Base-by-base conservation (phyloP, 2,797 vertebrate genomes). In the Galagoides demidoff region DNA sequence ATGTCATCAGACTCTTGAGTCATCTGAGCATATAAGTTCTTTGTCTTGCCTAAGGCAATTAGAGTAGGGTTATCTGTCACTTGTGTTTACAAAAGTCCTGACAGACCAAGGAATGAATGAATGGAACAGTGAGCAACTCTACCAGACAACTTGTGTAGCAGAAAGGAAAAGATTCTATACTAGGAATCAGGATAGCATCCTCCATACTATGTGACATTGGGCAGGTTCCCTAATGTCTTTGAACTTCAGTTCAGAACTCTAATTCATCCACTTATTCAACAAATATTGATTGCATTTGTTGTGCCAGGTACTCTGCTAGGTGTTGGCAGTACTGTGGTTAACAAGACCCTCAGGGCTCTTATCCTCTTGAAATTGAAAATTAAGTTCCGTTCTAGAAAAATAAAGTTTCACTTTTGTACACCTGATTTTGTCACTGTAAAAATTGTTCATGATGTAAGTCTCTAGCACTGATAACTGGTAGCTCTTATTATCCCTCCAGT, bases 311-410 rank as follows among this genome's bases (percentile, higher is more conserved):
- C 39, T 45, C 9, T 52, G 52, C 61, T 55, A 64, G 43, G 52
- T 59, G 9, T 66, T 66, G 73, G 1, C 29, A 77, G n/a, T 39
- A 10, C 52, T 49, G n/a, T 49, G 25, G 55, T 34, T 34, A 85
- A 66, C 61, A 85, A 90, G 78, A 79, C 45, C 27, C 82, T 64
- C 23, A 7, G 19, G 39, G 25, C 29, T 81, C 45, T 71, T 29
- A 2, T 25, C 45, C 49, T 94, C 61, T n/a, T 61, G 73, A 91
- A 88, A 91, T 64, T 85, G 64, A 43, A 84, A 88, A 90, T 82
- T 12, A 88, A 93, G 37, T 66, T 91, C 27, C 20, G 29, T 57
- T 83, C 77, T 66, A 73, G 61, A 63, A 94, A 88, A 93, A 70
- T 57, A 13, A 59, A 71, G 16, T 79, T 49, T 57, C 13, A 1